These are phyloP conservation scores for Microctenopoma lineatum DNA, from an alignment of 2,797 vertebrate species.

Conservation along the genomic window DNA sequence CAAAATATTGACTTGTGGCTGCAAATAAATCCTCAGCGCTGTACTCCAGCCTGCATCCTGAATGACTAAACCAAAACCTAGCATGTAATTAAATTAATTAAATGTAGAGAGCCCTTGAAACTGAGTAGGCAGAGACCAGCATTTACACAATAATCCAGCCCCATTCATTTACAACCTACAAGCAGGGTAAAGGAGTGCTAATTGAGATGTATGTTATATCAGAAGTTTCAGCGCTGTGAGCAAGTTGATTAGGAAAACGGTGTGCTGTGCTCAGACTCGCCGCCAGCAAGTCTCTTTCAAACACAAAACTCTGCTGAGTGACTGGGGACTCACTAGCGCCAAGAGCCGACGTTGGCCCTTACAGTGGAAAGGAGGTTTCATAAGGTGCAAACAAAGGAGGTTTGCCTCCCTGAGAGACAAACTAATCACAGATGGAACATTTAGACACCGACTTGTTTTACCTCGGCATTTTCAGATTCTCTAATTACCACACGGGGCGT, in stretches of 20 bases:
- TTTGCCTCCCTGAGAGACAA: constrained; percentile 44
- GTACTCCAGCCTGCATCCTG: constrained; percentile 28
- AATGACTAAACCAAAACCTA: constrained; percentile 53
- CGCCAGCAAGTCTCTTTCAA: constrained; percentile 71
- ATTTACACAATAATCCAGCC: constrained; percentile 53
- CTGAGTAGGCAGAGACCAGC: constrained; percentile 21
- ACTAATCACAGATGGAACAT: constrained; percentile 18
- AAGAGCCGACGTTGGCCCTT: constrained; percentile 73
- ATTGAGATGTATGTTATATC: constrained; percentile 68
- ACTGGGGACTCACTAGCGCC: constrained; percentile 61
- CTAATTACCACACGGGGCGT: not conserved
- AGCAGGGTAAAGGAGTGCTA: constrained; percentile 66
- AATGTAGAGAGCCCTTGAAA: constrained; percentile 62
- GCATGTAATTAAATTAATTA: constrained; percentile 66
- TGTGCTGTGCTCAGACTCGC: constrained; percentile 67
- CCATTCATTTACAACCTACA: constrained; percentile 58
- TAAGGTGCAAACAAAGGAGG: constrained; percentile 61
- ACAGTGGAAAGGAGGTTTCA: constrained; percentile 76
- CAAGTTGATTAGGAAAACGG: constrained; percentile 78
- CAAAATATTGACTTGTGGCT: constrained; percentile 74
- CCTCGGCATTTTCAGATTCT: not conserved
- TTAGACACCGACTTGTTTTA: not conserved
- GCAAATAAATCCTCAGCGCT: constrained; percentile 57
- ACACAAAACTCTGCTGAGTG: constrained; percentile 73
- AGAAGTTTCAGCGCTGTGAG: constrained; percentile 66